Evolutionary conservation across 2,888 invertebrate species (phyloP).

Genomic region (Formica aserva): DNA sequence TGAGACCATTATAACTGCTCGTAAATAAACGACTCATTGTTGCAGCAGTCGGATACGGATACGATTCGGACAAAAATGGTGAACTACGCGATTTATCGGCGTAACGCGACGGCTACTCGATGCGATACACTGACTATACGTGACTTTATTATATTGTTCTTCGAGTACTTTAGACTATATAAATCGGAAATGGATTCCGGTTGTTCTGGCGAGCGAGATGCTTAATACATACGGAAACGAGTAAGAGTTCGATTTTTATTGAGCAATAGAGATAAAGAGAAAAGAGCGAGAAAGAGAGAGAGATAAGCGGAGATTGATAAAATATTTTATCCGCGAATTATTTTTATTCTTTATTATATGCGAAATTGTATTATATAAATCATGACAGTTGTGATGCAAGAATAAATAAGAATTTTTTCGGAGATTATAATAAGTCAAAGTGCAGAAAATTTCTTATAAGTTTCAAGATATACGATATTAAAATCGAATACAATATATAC

Average conservation of each 20-base stretch:
- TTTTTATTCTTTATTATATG: neutral
- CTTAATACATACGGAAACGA: constrained; percentile 15
- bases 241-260: neutral
- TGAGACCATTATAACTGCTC: constrained; percentile 34
- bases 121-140: neutral
- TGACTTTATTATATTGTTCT: constrained; percentile 28
- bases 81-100: constrained; percentile 27
- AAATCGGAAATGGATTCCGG: constrained; percentile 23
- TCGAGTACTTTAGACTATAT: constrained; percentile 15
- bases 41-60: constrained; percentile 28
- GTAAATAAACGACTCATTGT: constrained; percentile 54
- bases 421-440: neutral
- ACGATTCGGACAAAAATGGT: constrained; percentile 25
- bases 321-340: neutral
- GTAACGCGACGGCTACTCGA: constrained; percentile 7
- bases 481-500: neutral
- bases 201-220: neutral
- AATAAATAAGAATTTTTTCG: neutral
- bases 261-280: neutral
- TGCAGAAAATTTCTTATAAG: neutral
- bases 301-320: neutral
- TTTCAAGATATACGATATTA: neutral
- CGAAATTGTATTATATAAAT: neutral
- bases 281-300: too few species aligned
- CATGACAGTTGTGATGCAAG: neutral